A percentile compares a stretch with the other conserved stretches of the same genome.
phyloP scores from a whole-genome alignment of 2,113 vertebrate species.

The Polypterus senegalus region DNA sequence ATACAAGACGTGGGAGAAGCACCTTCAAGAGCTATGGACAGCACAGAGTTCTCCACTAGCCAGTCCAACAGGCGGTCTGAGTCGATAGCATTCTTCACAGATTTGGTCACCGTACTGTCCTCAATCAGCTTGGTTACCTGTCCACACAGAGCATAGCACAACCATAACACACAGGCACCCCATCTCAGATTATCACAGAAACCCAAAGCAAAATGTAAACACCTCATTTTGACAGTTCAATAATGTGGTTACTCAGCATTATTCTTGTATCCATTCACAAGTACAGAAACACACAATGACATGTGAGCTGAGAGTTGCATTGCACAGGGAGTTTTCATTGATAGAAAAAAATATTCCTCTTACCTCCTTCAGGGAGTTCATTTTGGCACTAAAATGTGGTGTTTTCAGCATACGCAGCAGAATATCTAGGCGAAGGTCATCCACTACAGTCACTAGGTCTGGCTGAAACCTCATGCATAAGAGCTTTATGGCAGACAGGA shows the following conservation, averaged over 20 bases:
- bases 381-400: conserved; percentile 95
- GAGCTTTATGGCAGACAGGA: conserved; percentile 91
- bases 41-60: conserved; percentile 94
- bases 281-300: no score
- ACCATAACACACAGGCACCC: no score
- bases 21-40: conserved; percentile 97
- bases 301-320: no score
- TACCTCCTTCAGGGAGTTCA: conserved; percentile 98
- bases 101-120: conserved; percentile 94
- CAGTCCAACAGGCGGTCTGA: conserved; percentile 87
- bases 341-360: conserved; percentile 12
- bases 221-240: background rate
- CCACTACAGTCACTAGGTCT: conserved; percentile 78
- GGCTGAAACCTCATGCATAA: conserved; percentile 96
- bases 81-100: conserved; percentile 95
- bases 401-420: conserved; percentile 93
- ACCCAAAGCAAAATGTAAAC: no score
- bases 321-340: no score
- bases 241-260: no score
- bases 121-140: conserved; percentile 97
- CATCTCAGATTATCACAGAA: no score
- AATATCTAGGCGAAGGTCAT: conserved; percentile 87
- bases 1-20: conserved; percentile 12
- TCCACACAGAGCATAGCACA: conserved; percentile 10
- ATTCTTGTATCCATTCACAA: no score